These are phyloP conservation scores for Entomyzon cyanotis DNA, from an alignment of 2,113 vertebrate genomes.

Conservation along the genomic window DNA sequence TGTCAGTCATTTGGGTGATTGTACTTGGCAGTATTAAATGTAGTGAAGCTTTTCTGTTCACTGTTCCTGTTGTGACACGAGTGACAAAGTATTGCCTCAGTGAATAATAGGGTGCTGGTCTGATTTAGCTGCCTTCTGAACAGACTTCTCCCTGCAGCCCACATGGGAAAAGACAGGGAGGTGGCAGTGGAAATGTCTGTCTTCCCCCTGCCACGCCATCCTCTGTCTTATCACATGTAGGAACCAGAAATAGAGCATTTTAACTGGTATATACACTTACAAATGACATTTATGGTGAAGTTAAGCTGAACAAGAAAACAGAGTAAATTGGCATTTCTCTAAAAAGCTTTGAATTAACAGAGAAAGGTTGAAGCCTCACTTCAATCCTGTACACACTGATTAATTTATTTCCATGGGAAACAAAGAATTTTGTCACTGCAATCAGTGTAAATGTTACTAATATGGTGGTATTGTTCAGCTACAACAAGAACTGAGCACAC, in stretches of 20 bases:
- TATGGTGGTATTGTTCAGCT: neutral
- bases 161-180: neutral
- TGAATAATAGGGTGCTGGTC: neutral
- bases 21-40: conserved; percentile 7
- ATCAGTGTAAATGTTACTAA: neutral
- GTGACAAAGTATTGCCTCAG: conserved; percentile 17
- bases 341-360: neutral
- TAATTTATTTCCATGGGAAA: neutral
- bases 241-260: neutral
- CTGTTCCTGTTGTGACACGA: conserved; percentile 14
- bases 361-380: neutral
- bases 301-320: neutral
- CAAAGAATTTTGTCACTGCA: neutral
- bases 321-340: neutral
- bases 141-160: neutral
- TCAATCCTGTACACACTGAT: neutral
- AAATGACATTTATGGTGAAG: neutral
- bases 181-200: neutral
- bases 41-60: neutral
- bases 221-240: accelerated
- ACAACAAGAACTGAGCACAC: neutral
- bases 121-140: neutral
- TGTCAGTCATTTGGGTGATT: conserved; percentile 29
- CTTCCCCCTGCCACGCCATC: neutral
- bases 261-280: neutral